Percentiles rank a stretch among this genome's conserved stretches.
These are phyloP conservation scores for Piprites chloris DNA, from an alignment of 2,113 vertebrate species.

Conservation along the genomic window DNA sequence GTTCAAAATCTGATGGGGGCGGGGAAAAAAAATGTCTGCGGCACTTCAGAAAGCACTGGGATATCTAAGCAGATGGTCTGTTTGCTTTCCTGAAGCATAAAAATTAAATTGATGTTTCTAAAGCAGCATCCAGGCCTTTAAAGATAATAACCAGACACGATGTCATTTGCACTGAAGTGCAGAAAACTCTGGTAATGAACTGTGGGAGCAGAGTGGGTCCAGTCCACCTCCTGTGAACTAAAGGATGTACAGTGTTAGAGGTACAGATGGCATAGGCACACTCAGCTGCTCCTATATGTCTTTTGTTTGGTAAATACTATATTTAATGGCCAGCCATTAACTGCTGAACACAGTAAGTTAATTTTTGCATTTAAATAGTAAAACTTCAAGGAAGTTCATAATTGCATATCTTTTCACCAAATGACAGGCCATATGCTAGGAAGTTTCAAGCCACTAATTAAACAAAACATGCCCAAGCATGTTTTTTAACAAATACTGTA, in stretches of 20 bases:
- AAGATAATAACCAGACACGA: neutral
- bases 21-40: neutral
- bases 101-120: constrained; percentile 35
- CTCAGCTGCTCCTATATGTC: neutral
- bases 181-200: constrained; percentile 31
- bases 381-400: constrained; percentile 60
- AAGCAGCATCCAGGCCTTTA: constrained; percentile 24
- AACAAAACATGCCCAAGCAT: constrained; percentile 66
- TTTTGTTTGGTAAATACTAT: constrained; percentile 46
- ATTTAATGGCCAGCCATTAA: constrained; percentile 18
- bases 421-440: constrained; percentile 69
- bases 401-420: constrained; percentile 52
- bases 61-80: constrained; percentile 49
- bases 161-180: neutral
- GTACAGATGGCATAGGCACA: neutral
- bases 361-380: constrained; percentile 43
- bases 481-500: constrained; percentile 68
- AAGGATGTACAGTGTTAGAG: neutral
- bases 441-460: constrained; percentile 71
- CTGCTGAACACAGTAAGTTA: neutral
- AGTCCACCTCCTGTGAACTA: neutral
- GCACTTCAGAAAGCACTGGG: neutral
- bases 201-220: neutral
- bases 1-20: neutral
- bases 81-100: constrained; percentile 1